Base-by-base conservation (phyloP, 2,113 vertebrate species). In the Callipepla californica region DNA sequence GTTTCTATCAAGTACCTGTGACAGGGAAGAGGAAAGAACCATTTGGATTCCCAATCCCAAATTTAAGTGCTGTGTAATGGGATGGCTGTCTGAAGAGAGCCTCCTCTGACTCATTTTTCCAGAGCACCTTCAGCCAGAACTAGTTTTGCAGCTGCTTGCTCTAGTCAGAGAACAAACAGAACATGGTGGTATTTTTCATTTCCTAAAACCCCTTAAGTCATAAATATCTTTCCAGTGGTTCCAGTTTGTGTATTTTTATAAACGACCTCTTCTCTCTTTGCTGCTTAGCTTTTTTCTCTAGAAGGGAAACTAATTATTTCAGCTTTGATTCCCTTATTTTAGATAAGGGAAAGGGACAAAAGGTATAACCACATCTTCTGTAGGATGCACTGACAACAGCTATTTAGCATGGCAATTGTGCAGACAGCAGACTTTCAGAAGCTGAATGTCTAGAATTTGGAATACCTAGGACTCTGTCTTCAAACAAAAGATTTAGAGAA, bases 361-460 rank as follows among this genome's bases (percentile, higher is more conserved):
- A 70, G 57, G 50, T 21, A 44, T 11, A 69, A 40, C 14, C 30
- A 1, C 10, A 11, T 44, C 47, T 72, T 58, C 59, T 72, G 7
- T 51, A 80, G 72, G n/a, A 77, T 40, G 30, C 51, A 36, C 32
- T 87, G 15, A 45, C 32, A 66, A 44, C 5, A 72, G 62, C 34
- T 4, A 0, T 36, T 21, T 72, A n/a, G 32, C 36, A 34, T 1
- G 1, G 8, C 3, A 72, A 28, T 1, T 11, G 3, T 17, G 25
- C 34, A 65, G 70, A 51, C 6, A 72, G 6, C 15, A 2, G 30
- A 65, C 20, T 44, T 84, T 50, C 36, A 65, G 32, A 81, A 70
- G 40, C 80, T 67, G 55, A n/a, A 13, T n/a, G 16, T 11, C 8
- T 57, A 42, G 42, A 47, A 79, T 38, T 1, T 10, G 42, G 38